Evolutionary conservation across 2,888 invertebrate genomes (phyloP).

Genomic region (Sycophila texana): DNA sequence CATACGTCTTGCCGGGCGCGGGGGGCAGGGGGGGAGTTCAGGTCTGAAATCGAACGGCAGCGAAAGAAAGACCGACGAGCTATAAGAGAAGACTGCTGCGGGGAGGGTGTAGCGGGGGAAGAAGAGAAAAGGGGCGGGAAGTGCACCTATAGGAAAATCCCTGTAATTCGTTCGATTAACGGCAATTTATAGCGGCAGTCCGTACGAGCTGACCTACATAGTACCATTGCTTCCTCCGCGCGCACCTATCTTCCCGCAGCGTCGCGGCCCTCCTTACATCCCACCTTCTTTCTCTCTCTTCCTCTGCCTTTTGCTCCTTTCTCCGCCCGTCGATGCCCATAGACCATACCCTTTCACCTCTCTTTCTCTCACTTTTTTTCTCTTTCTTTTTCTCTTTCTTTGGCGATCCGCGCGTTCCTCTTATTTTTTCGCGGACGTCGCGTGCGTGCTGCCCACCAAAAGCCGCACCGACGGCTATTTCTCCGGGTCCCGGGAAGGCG

Average conservation of each 20-base stretch:
- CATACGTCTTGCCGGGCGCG: constrained; percentile 23
- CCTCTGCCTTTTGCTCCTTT: constrained; percentile 10
- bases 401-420: constrained; percentile 8
- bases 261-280: constrained; percentile 31
- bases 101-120: constrained; percentile 1
- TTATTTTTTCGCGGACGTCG: constrained; percentile 21
- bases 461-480: constrained; percentile 38
- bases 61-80: neutral
- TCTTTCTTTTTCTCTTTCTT: neutral
- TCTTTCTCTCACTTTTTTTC: neutral
- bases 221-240: constrained; percentile 21
- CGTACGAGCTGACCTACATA: constrained; percentile 55
- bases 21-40: neutral
- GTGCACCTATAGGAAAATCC: constrained; percentile 52
- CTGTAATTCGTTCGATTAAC: constrained; percentile 58
- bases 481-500: constrained; percentile 12
- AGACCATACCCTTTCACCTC: constrained; percentile 7
- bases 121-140: constrained; percentile 15
- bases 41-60: neutral
- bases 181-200: constrained; percentile 56
- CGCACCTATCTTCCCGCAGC: constrained; percentile 40
- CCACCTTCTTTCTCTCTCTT: constrained; percentile 49
- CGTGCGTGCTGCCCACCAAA: neutral
- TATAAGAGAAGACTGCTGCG: no score
- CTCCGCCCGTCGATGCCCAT: constrained; percentile 13